Evolutionary conservation across 1,140 invertebrate genomes (phyloP).

Genomic region (Brachionus rotundiformis): DNA sequence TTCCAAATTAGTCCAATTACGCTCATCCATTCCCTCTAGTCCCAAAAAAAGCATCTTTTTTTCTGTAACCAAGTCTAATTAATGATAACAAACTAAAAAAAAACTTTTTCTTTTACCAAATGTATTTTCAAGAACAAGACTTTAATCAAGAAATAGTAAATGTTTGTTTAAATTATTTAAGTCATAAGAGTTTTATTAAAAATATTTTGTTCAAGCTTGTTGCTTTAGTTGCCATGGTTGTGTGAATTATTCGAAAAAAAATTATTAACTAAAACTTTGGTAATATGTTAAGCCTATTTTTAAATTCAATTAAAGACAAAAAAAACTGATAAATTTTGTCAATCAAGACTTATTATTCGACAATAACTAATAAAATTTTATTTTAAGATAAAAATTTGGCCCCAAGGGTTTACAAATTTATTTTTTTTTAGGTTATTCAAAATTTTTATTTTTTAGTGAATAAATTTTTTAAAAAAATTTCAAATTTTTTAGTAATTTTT

Average conservation of each 20-base stretch:
- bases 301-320: neutral
- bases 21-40: slow-evolving; percentile 34
- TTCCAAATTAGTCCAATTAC: neutral
- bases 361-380: neutral
- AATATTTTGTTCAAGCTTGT: slow-evolving; percentile 4
- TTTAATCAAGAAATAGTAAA: slow-evolving; percentile 20
- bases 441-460: neutral
- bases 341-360: neutral
- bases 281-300: neutral
- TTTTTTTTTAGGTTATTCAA: neutral
- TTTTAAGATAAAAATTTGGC: neutral
- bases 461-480: neutral
- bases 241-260: slow-evolving; percentile 27
- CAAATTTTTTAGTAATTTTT: neutral
- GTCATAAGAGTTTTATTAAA: neutral
- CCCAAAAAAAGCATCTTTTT: slow-evolving; percentile 48
- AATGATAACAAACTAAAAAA: too few species aligned
- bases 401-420: neutral
- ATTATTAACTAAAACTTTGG: neutral
- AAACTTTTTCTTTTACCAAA: neutral
- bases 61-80: neutral
- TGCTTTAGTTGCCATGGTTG: slow-evolving; percentile 44
- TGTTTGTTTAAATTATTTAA: slow-evolving; percentile 34
- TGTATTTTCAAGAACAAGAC: neutral
- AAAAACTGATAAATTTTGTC: neutral